Conservation (phyloP, 53 echinoderm and acorn worm genomes). For the Echinarachnius parma region DNA sequence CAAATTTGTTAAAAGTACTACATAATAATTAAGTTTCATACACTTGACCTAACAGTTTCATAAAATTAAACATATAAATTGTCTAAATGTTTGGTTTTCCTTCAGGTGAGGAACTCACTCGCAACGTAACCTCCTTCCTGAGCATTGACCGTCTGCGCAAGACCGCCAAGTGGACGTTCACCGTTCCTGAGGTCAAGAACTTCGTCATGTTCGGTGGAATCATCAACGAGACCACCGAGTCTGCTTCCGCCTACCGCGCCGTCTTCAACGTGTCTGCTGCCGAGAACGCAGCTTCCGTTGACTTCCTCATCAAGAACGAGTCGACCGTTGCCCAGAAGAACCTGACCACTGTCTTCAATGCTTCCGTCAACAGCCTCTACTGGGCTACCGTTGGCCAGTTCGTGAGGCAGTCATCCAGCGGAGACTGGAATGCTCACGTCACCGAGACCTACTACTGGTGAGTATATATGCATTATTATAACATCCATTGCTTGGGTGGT, state of each 20-base stretch:
- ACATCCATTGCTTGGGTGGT: background rate
- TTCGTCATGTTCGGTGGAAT: slow-evolving; percentile 78
- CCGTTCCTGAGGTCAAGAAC: slow-evolving; percentile 78
- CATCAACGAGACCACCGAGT: slow-evolving; percentile 64
- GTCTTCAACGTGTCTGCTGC: slow-evolving; percentile 71
- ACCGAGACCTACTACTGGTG: slow-evolving; percentile 96
- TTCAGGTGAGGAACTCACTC: slow-evolving; percentile 63
- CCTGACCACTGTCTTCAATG: slow-evolving; percentile 83
- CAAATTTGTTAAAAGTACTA: no score
- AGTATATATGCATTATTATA: slow-evolving; percentile 14
- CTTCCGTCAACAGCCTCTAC: slow-evolving; percentile 69
- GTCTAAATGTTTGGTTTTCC: no score
- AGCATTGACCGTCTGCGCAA: slow-evolving; percentile 76
- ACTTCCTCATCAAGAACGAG: slow-evolving; percentile 67
- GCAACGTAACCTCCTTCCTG: slow-evolving; percentile 74
- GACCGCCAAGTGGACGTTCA: slow-evolving; percentile 85
- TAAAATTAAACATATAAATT: no score
- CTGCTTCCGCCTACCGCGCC: slow-evolving; percentile 27
- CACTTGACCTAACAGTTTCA: no score
- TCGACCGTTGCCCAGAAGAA: slow-evolving; percentile 57
- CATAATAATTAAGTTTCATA: no score
- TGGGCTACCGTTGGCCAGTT: slow-evolving; percentile 62
- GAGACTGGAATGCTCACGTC: slow-evolving; percentile 64
- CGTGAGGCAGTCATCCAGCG: slow-evolving; percentile 40
- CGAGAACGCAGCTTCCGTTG: slow-evolving; percentile 63